phyloP scores from a whole-genome alignment of 2,113 vertebrate species.

The Numenius arquata region DNA sequence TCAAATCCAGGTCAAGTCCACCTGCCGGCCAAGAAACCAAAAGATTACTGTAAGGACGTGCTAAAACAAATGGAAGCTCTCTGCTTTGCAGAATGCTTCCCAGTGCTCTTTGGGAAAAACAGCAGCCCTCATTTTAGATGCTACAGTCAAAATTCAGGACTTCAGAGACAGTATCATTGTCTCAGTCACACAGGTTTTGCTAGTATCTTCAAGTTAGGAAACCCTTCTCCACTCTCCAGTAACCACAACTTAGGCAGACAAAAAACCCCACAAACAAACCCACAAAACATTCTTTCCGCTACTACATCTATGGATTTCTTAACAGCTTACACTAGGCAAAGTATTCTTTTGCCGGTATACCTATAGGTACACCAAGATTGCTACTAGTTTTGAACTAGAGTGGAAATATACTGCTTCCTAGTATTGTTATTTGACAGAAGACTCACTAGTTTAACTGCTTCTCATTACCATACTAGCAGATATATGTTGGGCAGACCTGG shows the following conservation, averaged over 20 bases:
- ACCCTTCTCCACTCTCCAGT: not conserved
- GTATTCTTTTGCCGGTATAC: not conserved
- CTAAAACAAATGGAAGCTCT: not conserved
- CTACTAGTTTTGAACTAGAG: not conserved
- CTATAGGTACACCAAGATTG: not conserved
- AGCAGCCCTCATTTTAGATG: not conserved
- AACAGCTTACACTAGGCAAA: not conserved
- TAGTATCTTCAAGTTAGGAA: not conserved
- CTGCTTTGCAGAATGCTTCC: not conserved
- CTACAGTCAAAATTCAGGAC: not conserved
- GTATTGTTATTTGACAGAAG: not conserved
- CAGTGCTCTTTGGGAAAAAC: not conserved
- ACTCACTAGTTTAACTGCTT: not conserved
- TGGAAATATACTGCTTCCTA: not conserved
- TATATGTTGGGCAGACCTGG: not conserved
- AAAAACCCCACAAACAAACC: not conserved
- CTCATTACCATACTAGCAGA: not conserved
- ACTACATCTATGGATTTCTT: not conserved
- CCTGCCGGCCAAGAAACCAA: slow-evolving; percentile 72
- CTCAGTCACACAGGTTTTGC: not conserved
- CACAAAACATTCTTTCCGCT: not conserved
- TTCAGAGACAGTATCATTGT: not conserved
- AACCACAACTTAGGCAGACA: not conserved
- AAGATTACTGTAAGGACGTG: not conserved
- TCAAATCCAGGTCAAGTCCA: slow-evolving; percentile 82